phyloP scores from a whole-genome alignment of 2,113 vertebrate genomes.

The Ictidomys tridecemlineatus region DNA sequence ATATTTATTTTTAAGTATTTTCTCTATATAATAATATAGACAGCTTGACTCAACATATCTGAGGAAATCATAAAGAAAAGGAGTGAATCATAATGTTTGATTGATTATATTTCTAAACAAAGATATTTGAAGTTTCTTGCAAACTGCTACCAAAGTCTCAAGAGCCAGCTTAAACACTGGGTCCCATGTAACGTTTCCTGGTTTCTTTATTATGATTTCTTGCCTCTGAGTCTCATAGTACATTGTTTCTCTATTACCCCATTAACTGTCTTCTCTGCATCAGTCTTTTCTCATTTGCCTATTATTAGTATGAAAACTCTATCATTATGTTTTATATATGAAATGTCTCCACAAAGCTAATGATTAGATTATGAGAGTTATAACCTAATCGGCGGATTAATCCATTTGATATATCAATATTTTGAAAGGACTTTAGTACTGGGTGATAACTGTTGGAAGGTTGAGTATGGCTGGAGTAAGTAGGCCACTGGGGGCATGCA shows the following conservation, averaged over 20 bases:
- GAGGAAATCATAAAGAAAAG: constrained; percentile 21
- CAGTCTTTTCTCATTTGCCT: background rate
- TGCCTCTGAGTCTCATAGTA: background rate
- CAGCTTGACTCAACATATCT: background rate
- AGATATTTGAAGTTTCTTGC: constrained; percentile 21
- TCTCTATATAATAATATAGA: background rate
- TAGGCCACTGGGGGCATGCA: no score
- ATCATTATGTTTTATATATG: no score
- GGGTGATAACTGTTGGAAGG: no score
- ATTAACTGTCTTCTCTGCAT: background rate
- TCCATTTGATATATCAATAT: no score
- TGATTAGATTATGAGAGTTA: no score
- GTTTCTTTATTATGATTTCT: background rate
- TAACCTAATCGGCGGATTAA: no score
- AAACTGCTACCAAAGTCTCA: background rate
- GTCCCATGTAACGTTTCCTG: background rate
- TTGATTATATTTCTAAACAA: background rate
- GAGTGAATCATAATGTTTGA: background rate
- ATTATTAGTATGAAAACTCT: background rate
- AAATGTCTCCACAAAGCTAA: no score
- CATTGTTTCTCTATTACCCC: background rate
- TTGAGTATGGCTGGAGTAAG: no score
- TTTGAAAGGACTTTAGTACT: no score
- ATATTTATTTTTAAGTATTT: background rate
- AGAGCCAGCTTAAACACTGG: background rate